Conservation (phyloP, 2,113 vertebrate species). For the Brienomyrus brachyistius region DNA sequence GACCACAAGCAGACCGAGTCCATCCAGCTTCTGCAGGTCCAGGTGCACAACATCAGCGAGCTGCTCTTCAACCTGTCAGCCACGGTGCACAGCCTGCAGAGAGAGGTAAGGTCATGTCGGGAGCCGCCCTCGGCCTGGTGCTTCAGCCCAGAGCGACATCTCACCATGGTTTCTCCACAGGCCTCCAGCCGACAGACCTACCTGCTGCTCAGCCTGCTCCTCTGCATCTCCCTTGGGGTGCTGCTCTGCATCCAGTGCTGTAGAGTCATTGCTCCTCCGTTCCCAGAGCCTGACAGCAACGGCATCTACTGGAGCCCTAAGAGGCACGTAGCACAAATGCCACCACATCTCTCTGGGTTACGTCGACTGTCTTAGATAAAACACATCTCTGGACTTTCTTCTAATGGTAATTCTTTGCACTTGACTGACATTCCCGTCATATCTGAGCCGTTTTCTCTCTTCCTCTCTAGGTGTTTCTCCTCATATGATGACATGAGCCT, state of each 20-base stretch:
- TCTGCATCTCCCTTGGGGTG: constrained; percentile 77
- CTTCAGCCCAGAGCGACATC: not conserved
- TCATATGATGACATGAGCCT: constrained; percentile 96
- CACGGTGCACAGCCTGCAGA: constrained; percentile 73
- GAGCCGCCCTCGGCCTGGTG: too few relatives aligned
- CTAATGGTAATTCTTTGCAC: not conserved
- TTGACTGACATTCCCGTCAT: not conserved
- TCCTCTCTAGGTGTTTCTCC: constrained; percentile 78
- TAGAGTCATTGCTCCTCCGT: constrained; percentile 58
- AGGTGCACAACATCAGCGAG: constrained; percentile 82
- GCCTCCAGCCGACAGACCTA: constrained; percentile 90
- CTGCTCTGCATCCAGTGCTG: constrained; percentile 84
- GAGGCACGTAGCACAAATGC: constrained; percentile 56
- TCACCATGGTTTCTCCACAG: constrained; percentile 34
- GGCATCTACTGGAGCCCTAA: constrained; percentile 87
- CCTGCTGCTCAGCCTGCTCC: constrained; percentile 77
- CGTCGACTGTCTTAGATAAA: not conserved
- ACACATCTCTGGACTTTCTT: not conserved
- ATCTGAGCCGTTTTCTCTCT: not conserved
- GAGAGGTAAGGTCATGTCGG: constrained; percentile 64
- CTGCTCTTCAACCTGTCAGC: constrained; percentile 81
- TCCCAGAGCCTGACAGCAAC: constrained; percentile 52
- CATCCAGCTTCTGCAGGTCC: constrained; percentile 84
- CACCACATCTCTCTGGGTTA: not conserved
- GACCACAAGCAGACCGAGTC: constrained; percentile 91